Evolutionary conservation across 1,140 invertebrate species (phyloP), one percentile per base, ranked within the genome.

Genomic region (Macrobrachium rosenbergii): DNA sequence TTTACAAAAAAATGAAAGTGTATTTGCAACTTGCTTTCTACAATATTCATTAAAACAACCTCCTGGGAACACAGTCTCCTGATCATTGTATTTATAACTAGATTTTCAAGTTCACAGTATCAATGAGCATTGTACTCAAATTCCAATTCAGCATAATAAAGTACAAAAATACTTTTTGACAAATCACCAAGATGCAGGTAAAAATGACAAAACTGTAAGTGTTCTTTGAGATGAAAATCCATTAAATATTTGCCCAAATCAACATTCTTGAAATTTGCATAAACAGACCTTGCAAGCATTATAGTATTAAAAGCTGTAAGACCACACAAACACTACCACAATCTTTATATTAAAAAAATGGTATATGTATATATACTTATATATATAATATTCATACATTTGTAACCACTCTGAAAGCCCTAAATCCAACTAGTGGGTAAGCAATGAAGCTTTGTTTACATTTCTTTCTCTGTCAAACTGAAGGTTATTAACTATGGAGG

Each of bases 11-110:
- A 86, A 86, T 86, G 83, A 86, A 86, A 80, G 83, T 86, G 83
- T 86, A 86, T 86, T 86, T 86, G 83, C 83, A 86, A 86, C 60
- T 86, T 79, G 76, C 64, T 86, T 86, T 86, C 83, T 86, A 86
- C 83, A 86, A 60, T 86, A 80, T 72, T 86, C 58, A 72, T 82
- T 82, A 86, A 86, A 86, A 86, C 83, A 86, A 86, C 83, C 83
- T 86, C 83, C 67, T 76, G 72, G 83, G 83, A 86, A 79, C 83
- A 78, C 83, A 76, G 73, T 63, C 67, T n/a, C 58, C 45, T 73
- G 83, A 80, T 79, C 76, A 80, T 64, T 77, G 77, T 59, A 86
- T 80, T 80, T 79, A 77, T 72, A 77, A 43, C 52, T 60, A 64
- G 62, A 80, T 72, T 72, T 72, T 28, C 67, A 62, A 67, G 83